phyloP scores from a whole-genome alignment of 2,888 invertebrate species.

The Synergus itoensis region DNA sequence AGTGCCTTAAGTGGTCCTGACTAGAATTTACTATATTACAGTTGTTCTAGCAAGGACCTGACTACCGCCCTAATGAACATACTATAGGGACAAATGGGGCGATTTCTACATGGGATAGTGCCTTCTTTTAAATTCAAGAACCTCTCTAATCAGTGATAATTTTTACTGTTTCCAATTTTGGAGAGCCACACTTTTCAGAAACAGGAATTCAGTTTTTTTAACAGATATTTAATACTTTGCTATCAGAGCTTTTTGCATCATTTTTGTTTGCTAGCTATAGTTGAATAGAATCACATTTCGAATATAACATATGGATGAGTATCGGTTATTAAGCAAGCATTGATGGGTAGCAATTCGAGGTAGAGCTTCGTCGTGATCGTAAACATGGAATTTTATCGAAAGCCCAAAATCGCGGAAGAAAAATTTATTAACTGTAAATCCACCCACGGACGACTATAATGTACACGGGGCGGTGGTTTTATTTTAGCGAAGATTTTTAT shows the following conservation, averaged over 20 bases:
- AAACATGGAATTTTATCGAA: slow-evolving; percentile 63
- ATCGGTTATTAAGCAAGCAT: slow-evolving; percentile 37
- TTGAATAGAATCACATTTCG: slow-evolving; percentile 20
- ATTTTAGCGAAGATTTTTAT: slow-evolving; percentile 68
- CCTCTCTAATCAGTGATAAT: too few relatives aligned
- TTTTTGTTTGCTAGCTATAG: slow-evolving; percentile 4
- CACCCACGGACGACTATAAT: slow-evolving; percentile 43
- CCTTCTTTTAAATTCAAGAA: too few relatives aligned
- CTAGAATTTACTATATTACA: too few relatives aligned
- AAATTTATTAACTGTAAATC: slow-evolving; percentile 73
- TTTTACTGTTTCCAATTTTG: background rate
- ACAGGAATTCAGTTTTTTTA: slow-evolving; percentile 9
- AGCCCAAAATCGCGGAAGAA: slow-evolving; percentile 60
- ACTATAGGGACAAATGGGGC: too few relatives aligned
- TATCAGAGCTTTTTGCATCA: slow-evolving; percentile 9
- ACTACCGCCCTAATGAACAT: too few relatives aligned
- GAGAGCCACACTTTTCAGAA: background rate
- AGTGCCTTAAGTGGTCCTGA: too few relatives aligned
- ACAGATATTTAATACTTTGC: slow-evolving; percentile 18
- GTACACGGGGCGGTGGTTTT: slow-evolving; percentile 58
- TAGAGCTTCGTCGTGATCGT: slow-evolving; percentile 52
- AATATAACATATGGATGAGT: slow-evolving; percentile 30
- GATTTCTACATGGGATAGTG: too few relatives aligned
- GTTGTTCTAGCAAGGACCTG: too few relatives aligned
- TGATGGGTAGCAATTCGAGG: slow-evolving; percentile 32